Evolutionary conservation across 2,888 invertebrate species (phyloP), one percentile per base, ranked within the genome.

Genomic region (Pachydiplax longipennis): DNA sequence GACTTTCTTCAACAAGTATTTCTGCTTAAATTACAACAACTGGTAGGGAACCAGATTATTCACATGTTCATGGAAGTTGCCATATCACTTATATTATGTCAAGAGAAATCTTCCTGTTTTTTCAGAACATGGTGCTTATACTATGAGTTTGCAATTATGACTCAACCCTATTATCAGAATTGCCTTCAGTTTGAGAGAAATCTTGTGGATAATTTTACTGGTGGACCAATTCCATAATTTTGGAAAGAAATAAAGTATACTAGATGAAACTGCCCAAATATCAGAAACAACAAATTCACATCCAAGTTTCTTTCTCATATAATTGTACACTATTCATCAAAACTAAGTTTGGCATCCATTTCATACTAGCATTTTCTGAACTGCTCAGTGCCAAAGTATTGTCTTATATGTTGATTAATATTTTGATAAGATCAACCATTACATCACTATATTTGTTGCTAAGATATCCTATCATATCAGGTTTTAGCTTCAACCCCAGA

Each of bases 361-460:
- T 61, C 87, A 35, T 65, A 87, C 87, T 37, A 87, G 61, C 87
- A 58, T 87, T 37, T 58, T 61, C 61, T 87, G 61, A 58, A 87
- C 87, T 87, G 87, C 87, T 61, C 87, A 87, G 87, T 87, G 87
- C 87, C 87, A 87, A 61, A 87, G 87, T 87, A 87, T 87, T 87
- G 87, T 87, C 87, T 87, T 87, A 87, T 61, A 87, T 87, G 87
- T 87, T 87, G 87, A 87, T 87, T 87, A 87, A 87, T 87, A 87
- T 87, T 58, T 61, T 87, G 87, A 87, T 37, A 61, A 87, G 87
- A 87, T 87, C 87, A 83, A 83, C 83, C 83, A 83, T 83, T 58
- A 87, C 87, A 61, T 61, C 87, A 87, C 87, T 87, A 87, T 37
- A 58, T 81, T 37, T 37, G 87, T 87, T 87, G 58, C 87, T 87